Evolutionary conservation across 23 tunicate species (phyloP), one percentile per base, ranked within the genome.

Genomic region (Ciona savignyi): DNA sequence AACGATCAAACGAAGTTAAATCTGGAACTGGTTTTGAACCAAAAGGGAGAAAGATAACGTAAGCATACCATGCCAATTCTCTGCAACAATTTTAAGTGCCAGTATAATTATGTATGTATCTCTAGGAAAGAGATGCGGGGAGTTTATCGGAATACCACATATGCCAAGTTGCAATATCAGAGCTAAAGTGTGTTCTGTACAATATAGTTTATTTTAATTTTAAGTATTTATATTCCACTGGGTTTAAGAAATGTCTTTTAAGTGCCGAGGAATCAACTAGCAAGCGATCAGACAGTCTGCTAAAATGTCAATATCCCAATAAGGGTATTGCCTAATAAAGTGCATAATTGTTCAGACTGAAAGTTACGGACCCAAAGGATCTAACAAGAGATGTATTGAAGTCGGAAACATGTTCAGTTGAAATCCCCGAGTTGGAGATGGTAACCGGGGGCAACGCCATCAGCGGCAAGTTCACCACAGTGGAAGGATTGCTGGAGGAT

Each of bases 401-500:
- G 68, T 82, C 95, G 2, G 95, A 89, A 11, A 94, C 95, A 2
- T 87, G 95, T 74, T 1, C 66, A 30, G 34, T 88, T n/a, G 22
- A 4, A 60, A 94, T 94, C 61, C 99, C 99, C 9, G 90, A 87
- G 35, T 61, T 94, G 20, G 95, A 87, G 1, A 26, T 87, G 61
- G 91, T 86, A 32, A 83, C 75, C 24, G 90, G 82, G 1, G 86
- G 80, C 27, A 30, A 76, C 4, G 78, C 89, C 9, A 75, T 79
- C 63, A 93, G 97, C 63, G 99, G 99, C 25, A 94, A 88, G 72
- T 94, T 94, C 75, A 94, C 99, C 31, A 94, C 99, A 32, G 79
- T 94, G 23, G 99, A 94, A 74, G 99, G 99, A 27, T 63, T 94
- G 9, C 64, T 94, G 30, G 61, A 35, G n/a, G 95, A 94, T 61